phyloP scores from a whole-genome alignment of 2,113 vertebrate genomes.

The Eurypyga helias region DNA sequence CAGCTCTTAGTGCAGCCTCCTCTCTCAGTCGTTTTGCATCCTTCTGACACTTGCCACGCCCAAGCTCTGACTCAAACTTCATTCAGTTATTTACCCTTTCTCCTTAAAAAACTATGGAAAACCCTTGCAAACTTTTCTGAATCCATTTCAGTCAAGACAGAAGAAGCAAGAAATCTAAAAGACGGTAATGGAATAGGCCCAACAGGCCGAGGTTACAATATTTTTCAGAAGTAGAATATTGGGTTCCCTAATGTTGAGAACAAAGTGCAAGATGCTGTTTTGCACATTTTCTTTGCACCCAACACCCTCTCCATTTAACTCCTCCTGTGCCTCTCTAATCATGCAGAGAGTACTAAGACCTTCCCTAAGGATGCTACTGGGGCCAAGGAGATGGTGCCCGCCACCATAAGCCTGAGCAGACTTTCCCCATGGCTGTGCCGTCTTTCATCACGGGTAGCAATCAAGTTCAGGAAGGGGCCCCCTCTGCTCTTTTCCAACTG shows the following conservation, averaged over 20 bases:
- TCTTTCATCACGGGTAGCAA: not conserved
- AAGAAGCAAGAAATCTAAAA: not conserved
- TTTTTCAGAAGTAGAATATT: not conserved
- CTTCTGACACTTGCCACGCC: not conserved
- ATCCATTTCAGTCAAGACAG: not conserved
- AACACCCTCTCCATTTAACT: not conserved
- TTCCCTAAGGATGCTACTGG: not conserved
- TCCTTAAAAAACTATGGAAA: not conserved
- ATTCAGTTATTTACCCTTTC: not conserved
- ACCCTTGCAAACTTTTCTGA: not conserved
- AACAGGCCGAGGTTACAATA: not conserved
- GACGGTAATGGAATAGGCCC: not conserved
- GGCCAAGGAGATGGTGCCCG: not conserved
- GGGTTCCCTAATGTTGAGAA: not conserved
- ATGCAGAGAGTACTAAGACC: not conserved
- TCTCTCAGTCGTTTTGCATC: not conserved
- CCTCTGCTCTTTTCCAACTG: not conserved
- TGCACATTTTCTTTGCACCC: not conserved
- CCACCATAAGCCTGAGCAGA: not conserved
- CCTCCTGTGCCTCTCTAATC: not conserved
- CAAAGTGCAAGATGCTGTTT: not conserved
- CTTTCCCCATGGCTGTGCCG: not conserved
- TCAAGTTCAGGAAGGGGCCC: not conserved
- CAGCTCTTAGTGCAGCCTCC: not conserved
- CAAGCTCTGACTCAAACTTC: not conserved